Base-by-base conservation (phyloP, 37 sponge, comb jelly and placozoan species). In the Amphimedon queenslandica region DNA sequence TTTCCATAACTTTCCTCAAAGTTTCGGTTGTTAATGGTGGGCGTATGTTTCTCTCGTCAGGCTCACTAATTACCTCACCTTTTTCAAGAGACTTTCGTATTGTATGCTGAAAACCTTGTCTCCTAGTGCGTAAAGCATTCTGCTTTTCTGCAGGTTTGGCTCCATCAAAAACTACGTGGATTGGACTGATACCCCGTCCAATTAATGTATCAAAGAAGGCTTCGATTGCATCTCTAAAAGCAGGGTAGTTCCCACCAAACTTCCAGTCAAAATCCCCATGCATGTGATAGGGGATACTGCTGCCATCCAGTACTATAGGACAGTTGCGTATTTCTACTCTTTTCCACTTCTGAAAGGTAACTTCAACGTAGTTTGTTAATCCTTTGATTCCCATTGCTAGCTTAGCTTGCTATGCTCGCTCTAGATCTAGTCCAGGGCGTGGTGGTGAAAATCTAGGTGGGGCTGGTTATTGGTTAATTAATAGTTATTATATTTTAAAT, bases 351-450 rank as follows among this genome's bases (percentile, higher is more conserved):
- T 55, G 29, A 29, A 16, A 58, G 40, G 32, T 31, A 28, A 36
- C 36, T 32, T 64, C 30, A 21, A 82, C 30, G 60, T 53, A 80
- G 24, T 32, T 27, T 30, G 67, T 41, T 42, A 82, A 40, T 47
- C 82, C 75, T 55, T 4, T 65, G 38, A 82, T 74, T 6, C 82
- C 82, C 82, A 82, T 82, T 60, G n/a, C n/a, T n/a, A n/a, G n/a
- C n/a, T n/a, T n/a, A n/a, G n/a, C n/a, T n/a, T n/a, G n/a, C n/a
- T n/a, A n/a, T n/a, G n/a, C n/a, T n/a, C n/a, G n/a, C n/a, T n/a
- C n/a, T n/a, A n/a, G n/a, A n/a, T n/a, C n/a, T n/a, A n/a, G n/a
- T n/a, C n/a, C n/a, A n/a, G n/a, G n/a, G n/a, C n/a, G n/a, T n/a
- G n/a, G n/a, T n/a, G n/a, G n/a, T n/a, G n/a, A n/a, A n/a, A n/a